phyloP scores from a whole-genome alignment of 2,797 vertebrate genomes.

The Ctenopoma kingsleyae region DNA sequence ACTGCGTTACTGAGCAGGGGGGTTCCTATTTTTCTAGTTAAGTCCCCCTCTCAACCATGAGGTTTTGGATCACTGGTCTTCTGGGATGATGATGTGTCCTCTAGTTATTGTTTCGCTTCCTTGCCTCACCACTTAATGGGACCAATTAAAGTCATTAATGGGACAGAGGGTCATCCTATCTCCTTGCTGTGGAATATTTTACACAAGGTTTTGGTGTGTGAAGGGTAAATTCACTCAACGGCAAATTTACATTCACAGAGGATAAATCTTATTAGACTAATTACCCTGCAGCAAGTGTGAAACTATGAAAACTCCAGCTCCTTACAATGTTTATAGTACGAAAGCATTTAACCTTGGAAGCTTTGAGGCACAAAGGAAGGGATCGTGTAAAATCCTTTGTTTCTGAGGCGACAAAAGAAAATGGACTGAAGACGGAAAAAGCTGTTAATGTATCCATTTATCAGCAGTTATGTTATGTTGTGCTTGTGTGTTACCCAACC shows the following conservation, averaged over 20 bases:
- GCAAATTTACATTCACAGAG: conserved; percentile 73
- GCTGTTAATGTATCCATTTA: conserved; percentile 54
- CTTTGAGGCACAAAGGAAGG: conserved; percentile 22
- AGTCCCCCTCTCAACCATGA: conserved; percentile 34
- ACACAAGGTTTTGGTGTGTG: conserved; percentile 61
- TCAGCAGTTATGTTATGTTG: conserved; percentile 55
- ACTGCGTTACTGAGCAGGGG: neutral
- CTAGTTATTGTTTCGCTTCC: conserved; percentile 82
- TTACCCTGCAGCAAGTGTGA: conserved; percentile 57
- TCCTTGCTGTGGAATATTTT: conserved; percentile 51
- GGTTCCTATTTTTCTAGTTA: conserved; percentile 34
- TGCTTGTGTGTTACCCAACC: conserved; percentile 22
- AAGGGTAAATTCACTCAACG: conserved; percentile 76
- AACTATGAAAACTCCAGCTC: conserved; percentile 41
- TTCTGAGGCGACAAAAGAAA: conserved; percentile 40
- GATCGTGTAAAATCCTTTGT: conserved; percentile 26
- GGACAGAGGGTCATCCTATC: conserved; percentile 70
- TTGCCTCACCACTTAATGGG: conserved; percentile 75
- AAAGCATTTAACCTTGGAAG: conserved; percentile 64
- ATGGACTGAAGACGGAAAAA: conserved; percentile 48
- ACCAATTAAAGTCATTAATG: conserved; percentile 81
- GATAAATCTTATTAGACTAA: conserved; percentile 75
- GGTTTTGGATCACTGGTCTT: conserved; percentile 69
- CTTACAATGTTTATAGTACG: conserved; percentile 26
- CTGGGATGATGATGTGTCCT: conserved; percentile 69